Percentiles rank a stretch among this genome's conserved stretches.
Conservation (phyloP, 2,113 vertebrate species). For the Bubo scandiacus region DNA sequence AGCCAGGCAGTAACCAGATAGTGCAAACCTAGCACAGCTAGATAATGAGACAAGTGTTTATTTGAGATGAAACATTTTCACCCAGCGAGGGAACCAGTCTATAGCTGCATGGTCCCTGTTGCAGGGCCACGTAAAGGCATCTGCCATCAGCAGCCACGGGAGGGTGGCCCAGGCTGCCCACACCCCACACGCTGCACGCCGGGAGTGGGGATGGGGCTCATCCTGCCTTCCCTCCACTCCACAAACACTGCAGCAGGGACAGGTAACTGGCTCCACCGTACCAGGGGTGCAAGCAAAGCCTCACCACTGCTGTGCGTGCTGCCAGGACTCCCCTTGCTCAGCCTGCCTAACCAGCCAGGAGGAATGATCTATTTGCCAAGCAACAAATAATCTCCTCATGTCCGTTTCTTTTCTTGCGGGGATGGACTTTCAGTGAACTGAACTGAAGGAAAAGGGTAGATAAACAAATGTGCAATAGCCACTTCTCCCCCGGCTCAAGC, state of each 20-base stretch:
- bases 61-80: conserved; percentile 6
- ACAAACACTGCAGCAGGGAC: fast-evolving
- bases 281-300: background rate
- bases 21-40: background rate
- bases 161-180: background rate
- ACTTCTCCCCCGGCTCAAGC: background rate
- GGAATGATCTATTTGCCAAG: background rate
- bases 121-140: background rate
- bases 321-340: background rate
- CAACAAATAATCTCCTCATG: background rate
- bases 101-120: background rate
- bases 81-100: background rate
- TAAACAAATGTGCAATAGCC: fast-evolving
- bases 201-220: background rate
- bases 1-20: conserved; percentile 49
- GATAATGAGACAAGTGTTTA: conserved; percentile 53
- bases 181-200: fast-evolving
- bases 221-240: background rate
- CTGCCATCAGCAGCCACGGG: fast-evolving
- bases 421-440: background rate
- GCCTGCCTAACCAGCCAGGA: background rate
- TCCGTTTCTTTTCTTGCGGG: background rate
- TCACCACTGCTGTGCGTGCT: fast-evolving
- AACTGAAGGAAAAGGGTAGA: background rate
- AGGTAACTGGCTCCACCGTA: fast-evolving